Conservation (phyloP, 1,140 invertebrate genomes). For the Pseudomyrmex sp. region DNA sequence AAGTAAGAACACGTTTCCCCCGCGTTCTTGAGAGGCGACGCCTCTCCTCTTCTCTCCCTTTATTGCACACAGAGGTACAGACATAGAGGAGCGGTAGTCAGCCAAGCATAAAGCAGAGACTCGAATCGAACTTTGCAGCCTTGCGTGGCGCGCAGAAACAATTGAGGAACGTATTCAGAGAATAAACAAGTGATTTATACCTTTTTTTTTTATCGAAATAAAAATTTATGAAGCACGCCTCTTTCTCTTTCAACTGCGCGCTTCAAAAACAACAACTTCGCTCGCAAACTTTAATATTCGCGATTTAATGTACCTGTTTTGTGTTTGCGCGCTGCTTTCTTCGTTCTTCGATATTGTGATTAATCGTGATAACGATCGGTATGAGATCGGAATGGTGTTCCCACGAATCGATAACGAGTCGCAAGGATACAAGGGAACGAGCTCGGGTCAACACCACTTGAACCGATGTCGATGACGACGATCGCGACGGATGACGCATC, state of each 20-base stretch:
- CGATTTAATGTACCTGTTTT: neutral
- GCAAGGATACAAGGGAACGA: constrained; percentile 71
- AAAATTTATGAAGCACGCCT: too few relatives aligned
- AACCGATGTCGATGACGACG: constrained; percentile 78
- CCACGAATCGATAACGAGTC: constrained; percentile 72
- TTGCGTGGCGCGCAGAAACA: constrained; percentile 74
- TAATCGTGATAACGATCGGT: constrained; percentile 40
- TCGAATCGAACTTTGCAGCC: constrained; percentile 80
- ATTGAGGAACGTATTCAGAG: constrained; percentile 51
- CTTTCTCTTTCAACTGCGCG: too few relatives aligned
- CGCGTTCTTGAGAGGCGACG: constrained; percentile 61
- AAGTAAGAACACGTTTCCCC: constrained; percentile 72
- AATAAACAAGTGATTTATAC: constrained; percentile 27
- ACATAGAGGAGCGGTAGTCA: constrained; percentile 79
- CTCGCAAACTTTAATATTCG: neutral
- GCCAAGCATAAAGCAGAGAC: constrained; percentile 80
- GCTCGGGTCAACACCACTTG: constrained; percentile 79
- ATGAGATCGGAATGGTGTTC: constrained; percentile 63
- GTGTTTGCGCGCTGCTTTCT: neutral
- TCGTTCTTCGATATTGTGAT: neutral
- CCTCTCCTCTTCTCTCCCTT: constrained; percentile 66
- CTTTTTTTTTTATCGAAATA: too few relatives aligned
- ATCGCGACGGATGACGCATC: constrained; percentile 76
- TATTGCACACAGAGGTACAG: constrained; percentile 70
- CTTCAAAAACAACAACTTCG: neutral